Evolutionary conservation across 2,888 invertebrate genomes (phyloP), one percentile per base, ranked within the genome.

Genomic region (Agriotes lineatus): DNA sequence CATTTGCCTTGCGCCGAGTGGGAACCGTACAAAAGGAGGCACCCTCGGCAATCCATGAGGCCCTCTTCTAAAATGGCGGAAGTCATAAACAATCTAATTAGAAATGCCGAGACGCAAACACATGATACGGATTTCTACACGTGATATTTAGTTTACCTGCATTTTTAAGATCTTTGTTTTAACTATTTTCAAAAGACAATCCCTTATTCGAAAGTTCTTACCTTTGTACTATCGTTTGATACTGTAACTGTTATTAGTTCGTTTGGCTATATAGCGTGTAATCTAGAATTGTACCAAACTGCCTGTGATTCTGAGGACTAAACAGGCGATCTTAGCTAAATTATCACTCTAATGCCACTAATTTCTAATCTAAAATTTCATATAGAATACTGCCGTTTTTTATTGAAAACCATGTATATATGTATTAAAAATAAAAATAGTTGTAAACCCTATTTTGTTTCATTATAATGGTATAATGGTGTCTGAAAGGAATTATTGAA

Each of bases 1-100:
- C 90, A 89, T 78, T 83, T 85, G 85, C 77, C 90, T 89, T 87
- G 88, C 87, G 91, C 89, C 88, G 88, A 87, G 81, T 88, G 88
- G 88, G 88, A 88, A 81, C 88, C 88, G 67, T 88, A 88, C 81
- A 85, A 85, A 77, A 82, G 88, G 77, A 84, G 88, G 75, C 85
- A 85, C 82, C 88, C 88, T 79, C 87, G 87, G 81, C 85, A 83
- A 48, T 67, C 60, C 58, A 33, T 62, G 63, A 57, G 66, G 61
- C 61, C 57, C 65, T 69, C 65, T 20, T 39, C 66, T 25, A 65
- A 66, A 57, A 66, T 69, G 65, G 44, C 19, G 25, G 66, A 61
- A 56, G 58, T 69, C 33, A 52, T 61, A 42, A 39, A 62, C 35
- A 62, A 22, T 44, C 30, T 69, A 19, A 61, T 69, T 52, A 60